Conservation (phyloP, 2,797 vertebrate genomes). For the Ceryle rudis region DNA sequence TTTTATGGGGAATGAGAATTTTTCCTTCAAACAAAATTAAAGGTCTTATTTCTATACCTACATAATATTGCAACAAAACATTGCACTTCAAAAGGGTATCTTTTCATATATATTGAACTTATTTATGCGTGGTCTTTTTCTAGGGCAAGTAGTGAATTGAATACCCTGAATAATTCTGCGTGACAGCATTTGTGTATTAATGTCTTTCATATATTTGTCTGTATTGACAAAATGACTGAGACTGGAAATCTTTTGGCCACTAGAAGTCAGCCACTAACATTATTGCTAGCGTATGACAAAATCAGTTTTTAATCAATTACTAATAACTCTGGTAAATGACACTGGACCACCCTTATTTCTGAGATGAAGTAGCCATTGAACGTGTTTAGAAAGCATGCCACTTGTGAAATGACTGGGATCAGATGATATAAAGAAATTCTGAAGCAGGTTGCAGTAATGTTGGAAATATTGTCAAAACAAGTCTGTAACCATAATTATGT, state of each 20-base stretch:
- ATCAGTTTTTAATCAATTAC: neutral
- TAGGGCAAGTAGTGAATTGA: neutral
- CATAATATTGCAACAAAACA: neutral
- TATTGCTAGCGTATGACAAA: neutral
- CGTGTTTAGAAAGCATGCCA: neutral
- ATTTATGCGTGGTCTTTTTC: neutral
- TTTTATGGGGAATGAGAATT: neutral
- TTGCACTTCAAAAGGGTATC: neutral
- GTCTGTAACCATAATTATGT: conserved; percentile 67
- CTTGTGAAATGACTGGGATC: conserved; percentile 6
- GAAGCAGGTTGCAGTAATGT: conserved; percentile 47
- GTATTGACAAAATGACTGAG: neutral
- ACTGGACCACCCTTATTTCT: neutral
- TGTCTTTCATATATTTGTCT: neutral
- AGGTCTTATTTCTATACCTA: neutral
- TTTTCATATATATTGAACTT: neutral
- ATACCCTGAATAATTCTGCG: neutral
- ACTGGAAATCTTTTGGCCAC: neutral
- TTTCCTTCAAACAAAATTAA: neutral
- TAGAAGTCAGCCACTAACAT: neutral
- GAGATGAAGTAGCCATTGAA: neutral
- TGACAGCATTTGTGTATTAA: neutral
- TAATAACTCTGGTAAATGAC: neutral
- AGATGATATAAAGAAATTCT: conserved; percentile 20
- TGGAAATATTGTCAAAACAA: conserved; percentile 57